Percentiles rank a stretch among this genome's conserved stretches.
phyloP scores from a whole-genome alignment of 2,113 vertebrate genomes.

The Tragelaphus buxtoni region DNA sequence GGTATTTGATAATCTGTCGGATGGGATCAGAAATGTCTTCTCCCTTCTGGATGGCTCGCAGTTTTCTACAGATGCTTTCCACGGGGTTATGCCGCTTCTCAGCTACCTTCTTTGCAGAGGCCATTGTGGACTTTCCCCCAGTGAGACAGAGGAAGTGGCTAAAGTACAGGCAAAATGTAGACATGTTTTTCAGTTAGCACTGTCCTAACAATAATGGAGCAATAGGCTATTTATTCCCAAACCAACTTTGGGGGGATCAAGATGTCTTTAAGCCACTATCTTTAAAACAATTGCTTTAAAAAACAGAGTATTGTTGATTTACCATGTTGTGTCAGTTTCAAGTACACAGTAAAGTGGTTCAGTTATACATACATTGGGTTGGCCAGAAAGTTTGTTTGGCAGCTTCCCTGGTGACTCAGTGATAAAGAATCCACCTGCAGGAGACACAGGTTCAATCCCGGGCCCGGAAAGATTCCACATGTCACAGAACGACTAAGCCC shows the following conservation, averaged over 20 bases:
- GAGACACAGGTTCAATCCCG: background rate
- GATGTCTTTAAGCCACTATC: background rate
- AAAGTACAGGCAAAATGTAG: background rate
- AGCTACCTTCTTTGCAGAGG: background rate
- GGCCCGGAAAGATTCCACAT: background rate
- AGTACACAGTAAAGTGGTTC: no score
- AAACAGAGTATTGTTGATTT: background rate
- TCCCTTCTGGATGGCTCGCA: constrained; percentile 88
- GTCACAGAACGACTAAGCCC: background rate
- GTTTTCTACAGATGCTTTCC: constrained; percentile 92
- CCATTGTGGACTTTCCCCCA: constrained; percentile 22
- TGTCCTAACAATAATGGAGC: background rate
- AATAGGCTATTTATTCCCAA: background rate
- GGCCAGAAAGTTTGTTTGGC: background rate
- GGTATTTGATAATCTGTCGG: constrained; percentile 87
- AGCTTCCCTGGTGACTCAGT: background rate
- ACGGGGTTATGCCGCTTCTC: constrained; percentile 88
- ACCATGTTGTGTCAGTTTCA: background rate
- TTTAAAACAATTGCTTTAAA: background rate
- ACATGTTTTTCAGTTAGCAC: background rate
- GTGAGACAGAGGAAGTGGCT: background rate
- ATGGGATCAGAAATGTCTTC: constrained; percentile 81
- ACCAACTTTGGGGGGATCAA: background rate
- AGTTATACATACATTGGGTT: background rate
- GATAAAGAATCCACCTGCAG: background rate